These are phyloP conservation scores for Mantis religiosa DNA, from an alignment of 2,888 invertebrate genomes.

Conservation along the genomic window DNA sequence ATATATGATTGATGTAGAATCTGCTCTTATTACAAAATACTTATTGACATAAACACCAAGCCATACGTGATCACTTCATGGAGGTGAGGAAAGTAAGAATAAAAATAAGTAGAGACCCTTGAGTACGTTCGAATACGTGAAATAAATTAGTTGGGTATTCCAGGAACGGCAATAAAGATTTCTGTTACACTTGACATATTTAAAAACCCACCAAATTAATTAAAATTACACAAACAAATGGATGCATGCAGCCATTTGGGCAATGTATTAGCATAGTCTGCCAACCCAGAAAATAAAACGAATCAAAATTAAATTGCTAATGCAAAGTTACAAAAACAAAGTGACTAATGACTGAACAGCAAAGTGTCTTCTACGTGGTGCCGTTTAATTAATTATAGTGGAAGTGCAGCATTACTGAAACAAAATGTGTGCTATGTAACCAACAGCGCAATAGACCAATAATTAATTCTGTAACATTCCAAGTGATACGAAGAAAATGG, in stretches of 20 bases:
- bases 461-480: background rate
- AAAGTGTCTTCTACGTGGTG: background rate
- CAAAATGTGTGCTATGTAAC: background rate
- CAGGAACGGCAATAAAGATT: too few species aligned
- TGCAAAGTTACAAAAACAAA: background rate
- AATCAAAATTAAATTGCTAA: background rate
- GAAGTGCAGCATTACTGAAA: background rate
- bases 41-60: too few species aligned
- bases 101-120: too few species aligned
- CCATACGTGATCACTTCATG: too few species aligned
- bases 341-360: background rate
- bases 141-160: too few species aligned
- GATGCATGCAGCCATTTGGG: background rate
- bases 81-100: too few species aligned
- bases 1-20: too few species aligned
- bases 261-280: background rate
- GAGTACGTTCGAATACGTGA: too few species aligned
- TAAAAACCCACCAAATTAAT: background rate
- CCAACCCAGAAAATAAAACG: background rate
- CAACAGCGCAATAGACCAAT: background rate
- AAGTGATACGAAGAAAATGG: background rate
- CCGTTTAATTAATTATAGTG: background rate
- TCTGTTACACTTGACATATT: too few species aligned
- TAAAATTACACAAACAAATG: background rate
- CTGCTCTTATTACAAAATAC: too few species aligned